Evolutionary conservation across 2,888 invertebrate genomes (phyloP).

Genomic region (Trichopoda pennipes): DNA sequence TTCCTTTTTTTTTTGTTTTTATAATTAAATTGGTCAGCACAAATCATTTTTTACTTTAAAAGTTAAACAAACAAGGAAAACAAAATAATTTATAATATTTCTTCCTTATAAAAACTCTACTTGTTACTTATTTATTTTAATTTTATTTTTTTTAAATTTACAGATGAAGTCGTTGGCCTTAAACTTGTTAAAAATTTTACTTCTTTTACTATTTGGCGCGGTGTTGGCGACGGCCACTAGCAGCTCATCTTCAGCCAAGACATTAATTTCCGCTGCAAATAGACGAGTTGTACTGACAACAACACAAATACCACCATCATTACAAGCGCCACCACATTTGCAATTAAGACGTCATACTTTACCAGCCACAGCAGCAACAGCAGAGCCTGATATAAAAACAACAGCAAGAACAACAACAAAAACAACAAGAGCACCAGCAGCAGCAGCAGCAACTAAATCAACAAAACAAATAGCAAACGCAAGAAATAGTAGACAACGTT

Average conservation of each 20-base stretch:
- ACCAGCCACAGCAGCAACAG: conserved; percentile 73
- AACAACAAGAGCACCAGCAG: too few species aligned
- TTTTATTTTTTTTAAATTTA: conserved; percentile 57
- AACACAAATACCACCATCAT: conserved; percentile 79
- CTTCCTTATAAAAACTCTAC: conserved; percentile 30
- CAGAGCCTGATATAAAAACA: conserved; percentile 75
- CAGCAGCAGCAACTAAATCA: conserved; percentile 65
- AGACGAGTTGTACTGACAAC: conserved; percentile 70
- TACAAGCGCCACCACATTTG: conserved; percentile 81
- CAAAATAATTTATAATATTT: conserved; percentile 36
- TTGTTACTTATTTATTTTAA: conserved; percentile 6
- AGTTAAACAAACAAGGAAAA: conserved; percentile 2
- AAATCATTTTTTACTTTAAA: background rate
- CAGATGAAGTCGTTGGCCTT: conserved; percentile 80
- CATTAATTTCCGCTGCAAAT: conserved; percentile 42
- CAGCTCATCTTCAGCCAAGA: conserved; percentile 68
- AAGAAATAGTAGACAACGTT: conserved; percentile 70
- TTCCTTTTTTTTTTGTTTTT: too few species aligned
- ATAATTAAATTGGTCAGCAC: conserved; percentile 25
- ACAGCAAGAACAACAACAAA: too few species aligned
- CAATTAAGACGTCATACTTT: conserved; percentile 76
- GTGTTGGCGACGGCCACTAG: conserved; percentile 41
- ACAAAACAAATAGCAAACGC: conserved; percentile 63
- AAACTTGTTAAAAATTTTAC: conserved; percentile 78
- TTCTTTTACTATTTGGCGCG: conserved; percentile 68